Evolutionary conservation across 2,113 vertebrate species (phyloP).

Genomic region (Prolemur simus): DNA sequence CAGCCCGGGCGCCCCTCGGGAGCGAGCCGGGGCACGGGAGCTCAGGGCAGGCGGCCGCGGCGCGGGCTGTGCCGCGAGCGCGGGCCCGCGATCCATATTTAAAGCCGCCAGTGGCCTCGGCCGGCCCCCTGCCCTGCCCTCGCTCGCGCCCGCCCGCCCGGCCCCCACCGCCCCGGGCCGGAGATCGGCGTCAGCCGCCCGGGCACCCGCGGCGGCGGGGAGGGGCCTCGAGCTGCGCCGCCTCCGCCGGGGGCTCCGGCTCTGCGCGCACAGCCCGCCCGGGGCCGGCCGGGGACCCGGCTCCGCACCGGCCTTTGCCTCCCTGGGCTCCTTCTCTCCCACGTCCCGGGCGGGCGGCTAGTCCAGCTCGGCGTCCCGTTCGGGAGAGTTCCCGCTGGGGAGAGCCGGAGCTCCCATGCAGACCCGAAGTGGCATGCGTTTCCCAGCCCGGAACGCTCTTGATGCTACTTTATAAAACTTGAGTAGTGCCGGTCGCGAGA

Average conservation of each 20-base stretch:
- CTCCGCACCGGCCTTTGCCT: background rate
- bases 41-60: background rate
- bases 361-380: background rate
- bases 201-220: slow-evolving; percentile 60
- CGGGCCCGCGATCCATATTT: slow-evolving; percentile 75
- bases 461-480: slow-evolving; percentile 11
- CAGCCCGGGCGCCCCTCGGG: background rate
- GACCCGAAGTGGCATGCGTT: background rate
- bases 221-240: slow-evolving; percentile 67
- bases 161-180: slow-evolving; percentile 57
- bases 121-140: slow-evolving; percentile 77
- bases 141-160: slow-evolving; percentile 57
- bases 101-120: slow-evolving; percentile 73
- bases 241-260: slow-evolving; percentile 38
- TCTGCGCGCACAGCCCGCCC: background rate
- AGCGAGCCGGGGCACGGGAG: background rate
- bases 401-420: background rate
- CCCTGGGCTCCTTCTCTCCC: background rate
- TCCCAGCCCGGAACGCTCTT: background rate
- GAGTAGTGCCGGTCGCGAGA: background rate
- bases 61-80: slow-evolving; percentile 37
- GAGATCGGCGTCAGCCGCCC: slow-evolving; percentile 62
- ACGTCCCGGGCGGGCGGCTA: background rate
- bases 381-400: background rate
- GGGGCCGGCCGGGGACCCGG: rapidly evolving